These are phyloP conservation scores for Albula goreensis DNA, from an alignment of 2,113 vertebrate genomes.

Conservation along the genomic window DNA sequence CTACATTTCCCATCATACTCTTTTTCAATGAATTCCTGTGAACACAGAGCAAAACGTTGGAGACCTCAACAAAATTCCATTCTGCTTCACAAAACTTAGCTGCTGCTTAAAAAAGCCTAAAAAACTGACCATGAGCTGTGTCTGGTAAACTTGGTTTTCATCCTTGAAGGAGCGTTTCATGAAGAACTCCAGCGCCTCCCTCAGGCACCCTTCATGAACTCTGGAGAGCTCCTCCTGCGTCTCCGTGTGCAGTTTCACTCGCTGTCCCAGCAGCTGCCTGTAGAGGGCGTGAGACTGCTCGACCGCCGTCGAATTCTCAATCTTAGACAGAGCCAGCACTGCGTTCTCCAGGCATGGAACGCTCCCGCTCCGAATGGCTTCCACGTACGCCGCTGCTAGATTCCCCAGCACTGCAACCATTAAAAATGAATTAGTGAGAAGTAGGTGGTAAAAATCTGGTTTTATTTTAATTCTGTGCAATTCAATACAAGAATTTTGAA, in stretches of 20 bases:
- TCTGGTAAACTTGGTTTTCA: slow-evolving; percentile 22
- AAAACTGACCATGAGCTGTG: slow-evolving; percentile 35
- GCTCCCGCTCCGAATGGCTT: slow-evolving; percentile 37
- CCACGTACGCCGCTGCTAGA: too few species aligned
- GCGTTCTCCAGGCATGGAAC: slow-evolving; percentile 54
- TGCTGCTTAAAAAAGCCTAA: too few species aligned
- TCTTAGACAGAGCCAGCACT: slow-evolving; percentile 35
- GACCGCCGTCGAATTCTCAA: slow-evolving; percentile 36
- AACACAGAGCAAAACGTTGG: not conserved
- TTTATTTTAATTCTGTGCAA: too few species aligned
- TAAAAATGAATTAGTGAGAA: too few species aligned
- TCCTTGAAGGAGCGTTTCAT: slow-evolving; percentile 44
- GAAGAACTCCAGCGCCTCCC: too few species aligned
- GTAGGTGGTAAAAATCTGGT: too few species aligned
- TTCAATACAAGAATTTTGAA: too few species aligned
- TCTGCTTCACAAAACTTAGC: not conserved
- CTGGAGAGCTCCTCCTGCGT: slow-evolving; percentile 37
- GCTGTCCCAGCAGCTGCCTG: slow-evolving; percentile 14
- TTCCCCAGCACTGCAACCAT: not conserved
- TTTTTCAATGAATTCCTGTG: not conserved
- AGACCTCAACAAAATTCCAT: not conserved
- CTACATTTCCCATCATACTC: slow-evolving; percentile 1
- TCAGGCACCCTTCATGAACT: too few species aligned
- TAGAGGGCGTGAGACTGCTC: slow-evolving; percentile 22
- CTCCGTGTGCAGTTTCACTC: slow-evolving; percentile 33